These are phyloP conservation scores for Entomyzon cyanotis DNA, from an alignment of 2,113 vertebrate genomes.

Conservation along the genomic window DNA sequence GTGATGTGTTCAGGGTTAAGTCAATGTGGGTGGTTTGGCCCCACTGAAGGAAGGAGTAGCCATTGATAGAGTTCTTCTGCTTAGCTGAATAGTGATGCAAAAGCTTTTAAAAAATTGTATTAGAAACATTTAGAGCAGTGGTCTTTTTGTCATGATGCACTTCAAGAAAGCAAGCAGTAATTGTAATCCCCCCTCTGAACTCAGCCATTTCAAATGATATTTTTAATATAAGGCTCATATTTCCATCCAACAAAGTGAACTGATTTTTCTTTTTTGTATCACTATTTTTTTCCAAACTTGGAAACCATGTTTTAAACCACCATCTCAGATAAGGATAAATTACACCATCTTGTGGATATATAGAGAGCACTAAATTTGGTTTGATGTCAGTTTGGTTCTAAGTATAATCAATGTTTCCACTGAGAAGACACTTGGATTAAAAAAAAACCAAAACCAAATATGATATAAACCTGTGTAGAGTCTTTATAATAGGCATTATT, in stretches of 20 bases:
- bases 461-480: not conserved
- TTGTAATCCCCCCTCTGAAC: not conserved
- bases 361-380: conserved; percentile 13
- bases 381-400: not conserved
- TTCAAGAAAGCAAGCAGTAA: not conserved
- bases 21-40: not conserved
- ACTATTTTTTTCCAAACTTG: not conserved
- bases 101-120: not conserved
- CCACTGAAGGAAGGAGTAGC: not conserved
- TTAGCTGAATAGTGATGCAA: not conserved
- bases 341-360: conserved; percentile 71
- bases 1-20: not conserved
- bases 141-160: not conserved
- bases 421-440: not conserved
- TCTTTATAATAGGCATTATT: not conserved
- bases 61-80: not conserved
- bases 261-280: not conserved
- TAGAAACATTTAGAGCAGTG: not conserved
- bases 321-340: conserved; percentile 65
- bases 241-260: not conserved
- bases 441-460: not conserved
- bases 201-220: not conserved
- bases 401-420: not conserved
- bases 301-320: conserved; percentile 12
- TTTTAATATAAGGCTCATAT: not conserved